Conservation (phyloP, 2,113 vertebrate species). For the Orientallactaga bullata region DNA sequence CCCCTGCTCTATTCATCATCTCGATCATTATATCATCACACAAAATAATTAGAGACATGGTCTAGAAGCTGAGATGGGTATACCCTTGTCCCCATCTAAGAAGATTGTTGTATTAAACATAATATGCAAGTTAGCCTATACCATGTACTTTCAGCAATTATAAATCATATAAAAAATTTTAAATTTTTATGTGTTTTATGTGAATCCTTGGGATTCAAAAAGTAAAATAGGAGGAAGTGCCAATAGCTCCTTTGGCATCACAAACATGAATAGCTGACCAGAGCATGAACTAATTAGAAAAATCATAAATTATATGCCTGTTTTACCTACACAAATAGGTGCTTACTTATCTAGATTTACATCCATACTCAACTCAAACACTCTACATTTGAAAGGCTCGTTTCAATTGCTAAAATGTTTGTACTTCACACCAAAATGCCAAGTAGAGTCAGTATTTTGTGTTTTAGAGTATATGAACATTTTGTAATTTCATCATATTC, state of each 20-base stretch:
- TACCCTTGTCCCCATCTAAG: background rate
- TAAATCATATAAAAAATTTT: background rate
- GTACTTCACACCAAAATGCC: background rate
- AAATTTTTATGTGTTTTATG: background rate
- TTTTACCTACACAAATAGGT: background rate
- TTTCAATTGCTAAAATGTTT: conserved; percentile 24
- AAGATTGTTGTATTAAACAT: conserved; percentile 15
- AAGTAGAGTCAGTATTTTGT: background rate
- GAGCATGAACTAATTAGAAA: background rate
- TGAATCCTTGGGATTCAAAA: background rate
- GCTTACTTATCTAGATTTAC: background rate
- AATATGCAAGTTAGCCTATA: background rate
- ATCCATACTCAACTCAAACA: conserved; percentile 38
- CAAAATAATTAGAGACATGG: background rate
- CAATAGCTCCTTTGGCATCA: background rate
- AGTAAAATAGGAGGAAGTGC: background rate
- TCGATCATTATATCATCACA: background rate
- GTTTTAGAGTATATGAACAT: background rate
- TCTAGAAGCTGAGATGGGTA: background rate
- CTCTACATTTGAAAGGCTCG: background rate
- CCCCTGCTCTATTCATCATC: background rate
- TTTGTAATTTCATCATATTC: background rate
- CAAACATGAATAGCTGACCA: conserved; percentile 10
- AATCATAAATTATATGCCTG: background rate
- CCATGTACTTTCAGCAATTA: background rate